A percentile compares a stretch with the other conserved stretches of the same genome.
Evolutionary conservation across 2,113 vertebrate species (phyloP).

Genomic region (Aegotheles bennettii): DNA sequence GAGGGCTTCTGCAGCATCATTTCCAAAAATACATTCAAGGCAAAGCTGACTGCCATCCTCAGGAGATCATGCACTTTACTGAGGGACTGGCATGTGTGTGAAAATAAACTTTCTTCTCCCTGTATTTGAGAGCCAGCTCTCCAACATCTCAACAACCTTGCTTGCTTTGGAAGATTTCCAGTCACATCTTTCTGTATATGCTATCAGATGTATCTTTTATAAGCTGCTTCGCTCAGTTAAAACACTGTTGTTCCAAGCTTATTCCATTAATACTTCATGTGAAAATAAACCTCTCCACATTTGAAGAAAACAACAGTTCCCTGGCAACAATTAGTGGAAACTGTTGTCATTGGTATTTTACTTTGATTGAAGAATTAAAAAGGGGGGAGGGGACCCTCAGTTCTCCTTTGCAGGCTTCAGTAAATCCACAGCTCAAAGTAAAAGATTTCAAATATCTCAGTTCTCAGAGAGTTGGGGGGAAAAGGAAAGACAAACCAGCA

Average conservation of each 20-base stretch:
- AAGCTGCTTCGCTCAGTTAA: background rate
- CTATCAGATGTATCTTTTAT: constrained; percentile 18
- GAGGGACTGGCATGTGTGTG: constrained; percentile 22
- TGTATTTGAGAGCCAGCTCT: constrained; percentile 24
- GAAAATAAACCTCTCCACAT: constrained; percentile 25
- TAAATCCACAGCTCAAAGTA: background rate
- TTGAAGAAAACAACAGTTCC: constrained; percentile 35
- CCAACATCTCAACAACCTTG: constrained; percentile 57
- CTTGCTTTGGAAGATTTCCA: constrained; percentile 74
- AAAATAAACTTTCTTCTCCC: constrained; percentile 59
- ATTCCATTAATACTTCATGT: constrained; percentile 44
- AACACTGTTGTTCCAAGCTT: background rate
- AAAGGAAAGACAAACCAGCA: background rate
- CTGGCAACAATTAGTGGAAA: constrained; percentile 27
- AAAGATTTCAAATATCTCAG: background rate
- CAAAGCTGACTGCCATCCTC: background rate
- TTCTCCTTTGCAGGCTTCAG: background rate
- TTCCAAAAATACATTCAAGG: background rate
- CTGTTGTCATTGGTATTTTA: background rate
- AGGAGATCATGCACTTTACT: background rate
- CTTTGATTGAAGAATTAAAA: background rate
- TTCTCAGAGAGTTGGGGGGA: background rate
- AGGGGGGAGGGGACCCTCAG: background rate
- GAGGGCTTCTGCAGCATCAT: background rate
- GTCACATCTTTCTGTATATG: constrained; percentile 55